Evolutionary conservation across 92 coral and sea anemone genomes (phyloP), one percentile per base, ranked within the genome.

Genomic region (Zoanthus sansibaricus): DNA sequence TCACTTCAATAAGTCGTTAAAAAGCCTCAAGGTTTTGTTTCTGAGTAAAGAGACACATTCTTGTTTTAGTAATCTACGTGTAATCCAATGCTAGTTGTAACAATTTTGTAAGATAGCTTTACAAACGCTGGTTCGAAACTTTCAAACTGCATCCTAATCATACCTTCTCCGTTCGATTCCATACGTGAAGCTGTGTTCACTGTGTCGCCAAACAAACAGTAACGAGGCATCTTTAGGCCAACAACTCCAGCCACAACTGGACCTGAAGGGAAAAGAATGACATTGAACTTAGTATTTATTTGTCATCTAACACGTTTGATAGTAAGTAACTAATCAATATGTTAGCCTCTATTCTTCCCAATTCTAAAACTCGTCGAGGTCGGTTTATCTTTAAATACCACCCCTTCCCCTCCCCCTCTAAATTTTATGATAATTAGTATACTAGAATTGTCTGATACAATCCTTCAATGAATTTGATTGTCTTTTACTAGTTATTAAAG

Each of bases 81-180:
- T 49, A 49, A 37, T 37, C 4, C 42, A 37, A 37, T 37, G 42
- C 2, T 37, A 37, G 42, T 2, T 37, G 3, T 37, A 37, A 37
- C 2, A 37, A 37, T 5, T 48, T 48, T 48, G 12, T 1, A 49
- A 5, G 55, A 5, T 49, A 49, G 55, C 9, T 7, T 59, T 15
- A 59, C 17, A 59, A 11, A 59, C 6, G 4, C 66, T 11, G 17
- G 3, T 59, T 59, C 66, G 15, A 59, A 59, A 59, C 18, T 15
- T 7, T 59, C 6, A 59, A 59, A 25, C 15, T 30, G 6, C 1
- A 6, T 54, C 52, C 66, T 21, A 9, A 12, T 20, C 85, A 21
- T 67, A 80, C 85, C 85, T 21, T 80, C 85, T 44, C 85, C 85
- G 44, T 80, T 80, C 1, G 85, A 80, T 45, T 80, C 85, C 85